Percentiles rank a stretch among this genome's conserved stretches.
These are phyloP conservation scores for Paratrypauchen microcephalus DNA, from an alignment of 2,797 vertebrate species.

Conservation along the genomic window DNA sequence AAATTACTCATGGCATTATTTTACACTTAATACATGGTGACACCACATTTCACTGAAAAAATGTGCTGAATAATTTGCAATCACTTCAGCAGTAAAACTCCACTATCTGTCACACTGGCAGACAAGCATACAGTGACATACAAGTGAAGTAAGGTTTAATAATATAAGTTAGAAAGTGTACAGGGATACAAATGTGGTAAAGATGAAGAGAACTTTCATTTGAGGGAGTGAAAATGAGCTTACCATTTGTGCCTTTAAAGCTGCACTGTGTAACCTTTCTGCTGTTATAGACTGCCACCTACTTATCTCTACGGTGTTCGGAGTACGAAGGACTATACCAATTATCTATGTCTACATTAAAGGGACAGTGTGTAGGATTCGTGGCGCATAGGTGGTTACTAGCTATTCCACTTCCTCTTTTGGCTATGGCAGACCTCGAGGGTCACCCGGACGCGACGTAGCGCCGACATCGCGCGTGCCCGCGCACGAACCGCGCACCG, in stretches of 20 bases:
- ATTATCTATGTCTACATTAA: too few relatives aligned
- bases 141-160: neutral
- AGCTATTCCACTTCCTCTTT: too few relatives aligned
- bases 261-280: too few relatives aligned
- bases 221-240: neutral
- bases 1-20: slow-evolving; percentile 17
- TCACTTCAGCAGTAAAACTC: slow-evolving; percentile 21
- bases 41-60: slow-evolving; percentile 3
- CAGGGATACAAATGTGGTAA: neutral
- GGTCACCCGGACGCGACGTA: too few relatives aligned
- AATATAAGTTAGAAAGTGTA: neutral
- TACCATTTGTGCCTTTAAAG: neutral
- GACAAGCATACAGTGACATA: neutral
- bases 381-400: too few relatives aligned
- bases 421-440: too few relatives aligned
- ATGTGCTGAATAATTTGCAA: slow-evolving; percentile 25
- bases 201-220: neutral
- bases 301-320: too few relatives aligned
- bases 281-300: too few relatives aligned
- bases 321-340: too few relatives aligned
- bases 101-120: neutral
- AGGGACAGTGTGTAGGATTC: too few relatives aligned
- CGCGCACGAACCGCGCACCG: too few relatives aligned
- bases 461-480: too few relatives aligned
- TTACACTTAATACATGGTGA: slow-evolving; percentile 14